Evolutionary conservation across 2,797 vertebrate species (phyloP), one percentile per base, ranked within the genome.

Genomic region (Corythornis leucogaster): DNA sequence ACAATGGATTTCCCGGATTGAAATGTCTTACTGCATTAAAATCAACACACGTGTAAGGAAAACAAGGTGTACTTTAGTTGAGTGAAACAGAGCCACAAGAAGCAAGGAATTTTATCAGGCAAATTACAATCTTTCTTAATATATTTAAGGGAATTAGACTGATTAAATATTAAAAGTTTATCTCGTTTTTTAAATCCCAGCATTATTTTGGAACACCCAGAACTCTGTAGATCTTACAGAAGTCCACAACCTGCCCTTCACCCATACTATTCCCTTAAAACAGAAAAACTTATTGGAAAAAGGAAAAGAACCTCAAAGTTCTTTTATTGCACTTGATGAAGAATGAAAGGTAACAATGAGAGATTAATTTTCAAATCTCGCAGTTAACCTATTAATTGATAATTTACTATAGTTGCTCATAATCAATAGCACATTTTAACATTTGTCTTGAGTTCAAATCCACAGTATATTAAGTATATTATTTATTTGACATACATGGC

Each of bases 181-280:
- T 54, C 28, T 79, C 24, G 19, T 8, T 79, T 82, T 82, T 85
- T 38, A 66, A 77, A 93, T 46, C 2, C 5, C 28, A 71, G 5
- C 6, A 31, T 25, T 74, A 6, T 45, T 93, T 58, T 51, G 26
- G 35, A 55, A 70, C 17, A n/a, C 87, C 2, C 21, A 42, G 13
- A 53, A 38, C 42, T 48, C 38, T 83, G n/a, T 43, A 31, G 14
- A 19, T 10, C 11, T 53, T 24, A 15, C 8, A 17, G 20, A 91
- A 48, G 26, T 33, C 19, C 42, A 40, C 5, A 3, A 2, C 4
- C 4, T 1, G 0, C 1, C 3, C 18, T 61, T 70, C 20, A 51
- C 12, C 12, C 7, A 4, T 18, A n/a, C 6, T 6, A 42, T 38
- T 83, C 22, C 5, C 6, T 54, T 76, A 12, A 42, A 73, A 73